These are phyloP conservation scores for Xenus cinereus DNA, from an alignment of 2,113 vertebrate species.

Conservation along the genomic window DNA sequence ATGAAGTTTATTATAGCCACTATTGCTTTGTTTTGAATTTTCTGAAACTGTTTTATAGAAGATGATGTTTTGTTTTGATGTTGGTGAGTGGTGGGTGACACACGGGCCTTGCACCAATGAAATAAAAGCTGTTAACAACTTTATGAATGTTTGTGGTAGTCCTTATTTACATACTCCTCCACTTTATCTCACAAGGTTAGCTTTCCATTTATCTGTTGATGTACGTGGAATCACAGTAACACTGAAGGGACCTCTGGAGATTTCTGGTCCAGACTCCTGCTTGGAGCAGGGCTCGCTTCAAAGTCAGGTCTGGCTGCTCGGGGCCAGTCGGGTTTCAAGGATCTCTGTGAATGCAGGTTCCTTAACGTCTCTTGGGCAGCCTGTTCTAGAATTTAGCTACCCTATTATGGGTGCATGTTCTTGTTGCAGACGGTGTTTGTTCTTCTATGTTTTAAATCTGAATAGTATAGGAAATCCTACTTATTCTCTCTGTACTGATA, in stretches of 20 bases:
- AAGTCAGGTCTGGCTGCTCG: background rate
- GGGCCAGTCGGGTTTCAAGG: background rate
- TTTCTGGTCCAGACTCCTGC: background rate
- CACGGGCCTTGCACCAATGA: constrained; percentile 46
- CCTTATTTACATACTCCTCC: background rate
- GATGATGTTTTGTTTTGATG: constrained; percentile 46
- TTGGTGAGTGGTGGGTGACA: constrained; percentile 51
- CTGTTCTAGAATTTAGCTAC: background rate
- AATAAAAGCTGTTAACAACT: constrained; percentile 74
- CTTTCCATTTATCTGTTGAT: background rate
- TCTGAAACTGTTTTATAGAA: constrained; percentile 50
- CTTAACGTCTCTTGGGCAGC: background rate
- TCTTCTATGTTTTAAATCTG: background rate
- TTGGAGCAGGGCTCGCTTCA: background rate
- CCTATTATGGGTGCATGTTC: background rate
- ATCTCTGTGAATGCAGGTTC: background rate
- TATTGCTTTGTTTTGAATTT: constrained; percentile 48
- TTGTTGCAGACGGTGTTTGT: background rate
- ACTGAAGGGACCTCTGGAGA: background rate
- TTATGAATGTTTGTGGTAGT: constrained; percentile 4
- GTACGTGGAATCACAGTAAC: background rate
- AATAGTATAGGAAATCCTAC: background rate
- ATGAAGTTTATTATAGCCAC: constrained; percentile 19
- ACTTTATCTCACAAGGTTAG: background rate
- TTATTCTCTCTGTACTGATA: background rate